Base-by-base conservation (phyloP, 1,140 invertebrate species). In the Periplaneta americana region DNA sequence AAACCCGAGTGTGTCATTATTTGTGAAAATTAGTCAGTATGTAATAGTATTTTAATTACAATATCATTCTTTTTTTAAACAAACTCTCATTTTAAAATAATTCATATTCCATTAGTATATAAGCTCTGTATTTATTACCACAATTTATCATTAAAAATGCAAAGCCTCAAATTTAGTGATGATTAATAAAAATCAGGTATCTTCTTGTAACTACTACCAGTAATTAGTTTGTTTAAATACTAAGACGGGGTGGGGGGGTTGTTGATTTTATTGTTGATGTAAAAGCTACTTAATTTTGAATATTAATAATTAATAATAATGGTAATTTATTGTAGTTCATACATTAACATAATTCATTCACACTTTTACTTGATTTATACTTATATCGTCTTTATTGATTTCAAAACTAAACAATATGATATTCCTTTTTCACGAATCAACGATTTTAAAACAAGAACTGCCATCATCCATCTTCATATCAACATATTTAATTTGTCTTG, bases 231-330 rank as follows among this genome's bases (percentile, higher is more conserved):
- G 34, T 78, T 78, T 78, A 78, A 34, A 39, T 34, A 78, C 34
- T n/a, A 78, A 78, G 17, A 36, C 35, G 35, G 76, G 34, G 11
- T 9, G 34, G 35, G 76, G 34, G 76, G 76, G 76, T 78, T 78
- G 76, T 78, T 78, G 35, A 78, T 78, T 78, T 39, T 78, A 78
- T 36, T 39, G 35, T 78, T 78, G 35, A 31, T 78, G 76, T 78
- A 36, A 15, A 78, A 78, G 35, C 76, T 36, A 36, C 35, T 78
- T 78, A 36, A 36, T 34, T 78, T 34, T 78, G 5, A 2, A 28
- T 66, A 39, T 17, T 39, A 66, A 66, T 66, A 66, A 66, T 66
- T 66, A 48, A 48, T 48, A 48, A 13, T 18, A 48, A 15, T 48
- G 39, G 39, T 48, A 48, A 48, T 48, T 48, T 48, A 48, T 48